Percentiles rank a stretch among this genome's conserved stretches.
These are phyloP conservation scores for Brachyptera risi DNA, from an alignment of 2,888 invertebrate species.

Conservation along the genomic window DNA sequence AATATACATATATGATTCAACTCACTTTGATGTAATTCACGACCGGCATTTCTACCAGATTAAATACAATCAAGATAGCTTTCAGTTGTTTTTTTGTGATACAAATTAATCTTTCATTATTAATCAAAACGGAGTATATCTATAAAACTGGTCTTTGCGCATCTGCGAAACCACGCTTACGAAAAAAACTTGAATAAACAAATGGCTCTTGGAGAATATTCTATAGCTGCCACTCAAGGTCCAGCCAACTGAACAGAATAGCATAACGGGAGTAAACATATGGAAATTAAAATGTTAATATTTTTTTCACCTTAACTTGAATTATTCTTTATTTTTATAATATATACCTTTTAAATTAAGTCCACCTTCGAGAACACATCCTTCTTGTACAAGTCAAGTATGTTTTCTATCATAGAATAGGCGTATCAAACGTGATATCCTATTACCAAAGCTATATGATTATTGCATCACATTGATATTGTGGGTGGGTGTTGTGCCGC, in stretches of 20 bases:
- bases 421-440: conserved; percentile 4
- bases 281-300: neutral
- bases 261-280: neutral
- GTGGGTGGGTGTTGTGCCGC: conserved; percentile 13
- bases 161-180: neutral
- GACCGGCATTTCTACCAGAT: too few relatives aligned
- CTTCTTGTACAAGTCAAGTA: conserved; percentile 13
- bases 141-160: too few relatives aligned
- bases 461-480: conserved; percentile 20
- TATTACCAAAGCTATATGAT: conserved; percentile 21
- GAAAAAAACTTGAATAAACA: neutral
- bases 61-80: too few relatives aligned
- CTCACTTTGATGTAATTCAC: too few relatives aligned
- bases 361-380: neutral
- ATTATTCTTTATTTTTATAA: neutral
- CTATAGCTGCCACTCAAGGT: neutral
- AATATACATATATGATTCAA: too few relatives aligned
- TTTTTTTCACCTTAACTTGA: neutral
- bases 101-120: too few relatives aligned
- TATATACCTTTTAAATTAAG: neutral
- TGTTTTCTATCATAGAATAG: neutral
- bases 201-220: neutral
- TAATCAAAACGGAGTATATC: too few relatives aligned
- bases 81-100: too few relatives aligned
- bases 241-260: neutral